A percentile compares a stretch with the other conserved stretches of the same genome.
Evolutionary conservation across 2,888 invertebrate species (phyloP).

Genomic region (Caenorhabditis sp.): DNA sequence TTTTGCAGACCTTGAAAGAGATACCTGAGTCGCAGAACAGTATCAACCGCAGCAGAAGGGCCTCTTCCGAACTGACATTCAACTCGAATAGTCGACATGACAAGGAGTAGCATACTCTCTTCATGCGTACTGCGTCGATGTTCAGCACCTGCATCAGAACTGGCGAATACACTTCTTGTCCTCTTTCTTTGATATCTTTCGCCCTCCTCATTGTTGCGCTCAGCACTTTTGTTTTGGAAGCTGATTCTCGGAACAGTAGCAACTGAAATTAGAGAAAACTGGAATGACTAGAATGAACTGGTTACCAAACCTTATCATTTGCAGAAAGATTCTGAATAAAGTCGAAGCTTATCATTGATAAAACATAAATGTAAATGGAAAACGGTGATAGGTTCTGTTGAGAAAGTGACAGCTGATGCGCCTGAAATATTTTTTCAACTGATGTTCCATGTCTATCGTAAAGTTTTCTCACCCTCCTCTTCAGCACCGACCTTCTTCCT

Average conservation of each 20-base stretch:
- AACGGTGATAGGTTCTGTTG: background rate
- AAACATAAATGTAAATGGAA: background rate
- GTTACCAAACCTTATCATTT: background rate
- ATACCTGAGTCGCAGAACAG: background rate
- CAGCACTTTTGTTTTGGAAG: background rate
- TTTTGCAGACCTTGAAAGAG: too few species aligned
- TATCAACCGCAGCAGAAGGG: background rate
- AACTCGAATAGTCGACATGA: background rate
- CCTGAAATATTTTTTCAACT: background rate
- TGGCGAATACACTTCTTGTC: background rate
- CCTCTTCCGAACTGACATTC: background rate
- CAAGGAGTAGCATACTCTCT: background rate
- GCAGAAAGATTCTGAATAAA: background rate
- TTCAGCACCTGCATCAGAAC: background rate
- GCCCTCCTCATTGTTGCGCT: background rate
- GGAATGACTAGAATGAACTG: background rate
- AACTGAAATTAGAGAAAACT: background rate
- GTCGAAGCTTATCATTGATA: background rate
- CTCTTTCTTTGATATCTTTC: background rate
- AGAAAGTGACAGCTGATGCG: background rate
- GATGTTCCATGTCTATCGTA: too few species aligned
- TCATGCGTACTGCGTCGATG: background rate
- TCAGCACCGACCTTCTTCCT: background rate
- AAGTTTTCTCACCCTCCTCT: too few species aligned
- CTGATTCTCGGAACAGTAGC: background rate